Evolutionary conservation across 2,113 vertebrate species (phyloP).

Genomic region (Serinus canaria): DNA sequence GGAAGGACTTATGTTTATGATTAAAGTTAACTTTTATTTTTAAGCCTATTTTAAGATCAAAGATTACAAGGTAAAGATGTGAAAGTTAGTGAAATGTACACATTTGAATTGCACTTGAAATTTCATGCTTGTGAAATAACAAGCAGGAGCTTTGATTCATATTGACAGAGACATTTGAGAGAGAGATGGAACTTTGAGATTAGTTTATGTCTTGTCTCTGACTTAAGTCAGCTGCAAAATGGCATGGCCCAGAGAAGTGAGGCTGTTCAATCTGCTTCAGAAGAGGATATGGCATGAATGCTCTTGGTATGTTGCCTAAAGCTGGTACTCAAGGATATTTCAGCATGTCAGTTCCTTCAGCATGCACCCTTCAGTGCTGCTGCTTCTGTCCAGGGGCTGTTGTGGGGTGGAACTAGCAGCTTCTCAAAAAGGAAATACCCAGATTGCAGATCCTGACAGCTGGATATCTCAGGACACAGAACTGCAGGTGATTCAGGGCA

Average conservation of each 20-base stretch:
- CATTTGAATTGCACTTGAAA: background rate
- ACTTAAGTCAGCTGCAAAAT: background rate
- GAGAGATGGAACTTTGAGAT: background rate
- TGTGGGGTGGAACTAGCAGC: background rate
- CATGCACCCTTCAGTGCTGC: background rate
- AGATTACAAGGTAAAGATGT: background rate
- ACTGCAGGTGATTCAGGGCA: background rate
- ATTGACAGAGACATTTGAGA: background rate
- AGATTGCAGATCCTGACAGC: background rate
- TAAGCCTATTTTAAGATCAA: background rate
- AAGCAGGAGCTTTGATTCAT: background rate
- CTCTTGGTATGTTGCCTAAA: rapidly evolving
- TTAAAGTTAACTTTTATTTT: background rate
- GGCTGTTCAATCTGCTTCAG: background rate
- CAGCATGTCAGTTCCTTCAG: background rate
- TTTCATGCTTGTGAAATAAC: background rate
- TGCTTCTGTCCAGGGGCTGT: background rate
- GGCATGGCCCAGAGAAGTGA: background rate
- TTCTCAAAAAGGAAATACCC: background rate
- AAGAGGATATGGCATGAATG: background rate
- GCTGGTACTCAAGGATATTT: background rate
- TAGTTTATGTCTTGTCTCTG: background rate
- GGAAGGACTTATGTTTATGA: background rate
- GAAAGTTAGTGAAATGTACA: background rate
- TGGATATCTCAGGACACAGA: background rate